These are phyloP conservation scores for Tretioscincus oriximinensis DNA, from an alignment of 2,113 vertebrate species.

Conservation along the genomic window DNA sequence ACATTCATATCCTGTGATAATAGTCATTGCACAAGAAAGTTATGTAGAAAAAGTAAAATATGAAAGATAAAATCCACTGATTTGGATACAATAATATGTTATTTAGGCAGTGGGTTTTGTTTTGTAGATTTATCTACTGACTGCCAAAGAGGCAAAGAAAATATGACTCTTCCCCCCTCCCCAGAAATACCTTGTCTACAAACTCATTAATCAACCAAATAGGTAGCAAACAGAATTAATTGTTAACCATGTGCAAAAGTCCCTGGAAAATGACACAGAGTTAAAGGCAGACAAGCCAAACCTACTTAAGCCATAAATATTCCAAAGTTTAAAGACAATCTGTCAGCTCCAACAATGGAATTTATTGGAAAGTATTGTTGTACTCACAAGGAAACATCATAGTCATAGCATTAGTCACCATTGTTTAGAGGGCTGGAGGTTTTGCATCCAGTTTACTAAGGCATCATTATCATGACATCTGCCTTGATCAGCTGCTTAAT, in stretches of 20 bases:
- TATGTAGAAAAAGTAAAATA: slow-evolving; percentile 12
- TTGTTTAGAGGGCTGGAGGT: not conserved
- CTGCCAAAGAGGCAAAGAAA: not conserved
- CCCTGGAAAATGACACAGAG: slow-evolving; percentile 44
- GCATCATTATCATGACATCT: not conserved
- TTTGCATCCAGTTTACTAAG: not conserved
- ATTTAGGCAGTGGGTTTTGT: not conserved
- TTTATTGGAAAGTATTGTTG: slow-evolving; percentile 37
- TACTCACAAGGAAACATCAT: not conserved
- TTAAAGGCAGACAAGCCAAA: slow-evolving; percentile 44
- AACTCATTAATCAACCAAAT: slow-evolving; percentile 64
- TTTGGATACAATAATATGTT: slow-evolving; percentile 22
- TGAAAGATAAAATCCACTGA: not conserved
- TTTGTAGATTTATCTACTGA: too few relatives aligned
- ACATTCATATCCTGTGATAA: not conserved
- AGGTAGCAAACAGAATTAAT: slow-evolving; percentile 50
- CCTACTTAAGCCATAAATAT: slow-evolving; percentile 62
- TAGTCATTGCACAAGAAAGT: not conserved
- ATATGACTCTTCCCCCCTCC: slow-evolving; percentile 35
- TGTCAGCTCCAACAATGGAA: slow-evolving; percentile 59
- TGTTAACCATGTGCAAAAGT: slow-evolving; percentile 58
- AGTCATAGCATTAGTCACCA: not conserved
- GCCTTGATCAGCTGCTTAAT: not conserved
- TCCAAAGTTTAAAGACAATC: slow-evolving; percentile 45
- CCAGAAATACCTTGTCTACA: slow-evolving; percentile 49